These are phyloP conservation scores for Varanus salvator DNA, from an alignment of 2,113 vertebrate species.

Conservation along the genomic window DNA sequence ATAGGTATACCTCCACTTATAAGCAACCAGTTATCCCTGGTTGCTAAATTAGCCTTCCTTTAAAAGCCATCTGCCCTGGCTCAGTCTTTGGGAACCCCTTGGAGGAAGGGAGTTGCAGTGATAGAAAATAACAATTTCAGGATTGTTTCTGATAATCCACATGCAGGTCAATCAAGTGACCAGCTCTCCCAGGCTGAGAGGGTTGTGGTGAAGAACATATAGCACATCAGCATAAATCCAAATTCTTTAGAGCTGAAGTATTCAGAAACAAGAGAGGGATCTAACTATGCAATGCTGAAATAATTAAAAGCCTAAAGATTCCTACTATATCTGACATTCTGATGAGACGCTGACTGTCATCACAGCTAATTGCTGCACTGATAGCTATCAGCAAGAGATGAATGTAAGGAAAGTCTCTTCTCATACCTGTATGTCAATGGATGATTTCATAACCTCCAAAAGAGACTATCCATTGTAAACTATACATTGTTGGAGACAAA, in stretches of 20 bases:
- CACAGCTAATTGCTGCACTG: conserved; percentile 40
- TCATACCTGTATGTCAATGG: conserved; percentile 62
- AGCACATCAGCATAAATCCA: not conserved
- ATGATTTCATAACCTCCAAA: conserved; percentile 52
- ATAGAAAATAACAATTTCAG: not conserved
- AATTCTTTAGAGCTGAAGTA: conserved; percentile 20
- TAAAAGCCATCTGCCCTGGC: not conserved
- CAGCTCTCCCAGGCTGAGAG: not conserved
- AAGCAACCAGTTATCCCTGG: not conserved
- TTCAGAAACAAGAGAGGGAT: conserved; percentile 53
- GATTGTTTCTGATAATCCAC: not conserved
- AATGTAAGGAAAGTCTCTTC: conserved; percentile 38
- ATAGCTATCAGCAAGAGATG: conserved; percentile 49
- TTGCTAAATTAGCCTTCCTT: not conserved
- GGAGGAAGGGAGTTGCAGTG: no score
- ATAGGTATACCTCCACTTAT: not conserved
- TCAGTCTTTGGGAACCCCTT: not conserved
- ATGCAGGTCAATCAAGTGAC: not conserved
- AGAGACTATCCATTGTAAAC: conserved; percentile 38
- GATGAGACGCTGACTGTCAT: conserved; percentile 19
- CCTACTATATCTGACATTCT: conserved; percentile 18
- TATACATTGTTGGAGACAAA: conserved; percentile 6
- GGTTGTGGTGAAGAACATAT: not conserved
- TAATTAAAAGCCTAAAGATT: conserved; percentile 32
- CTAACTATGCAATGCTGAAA: conserved; percentile 28